Base-by-base conservation (phyloP, 2,888 invertebrate genomes). In the Drosophila kokeensis region DNA sequence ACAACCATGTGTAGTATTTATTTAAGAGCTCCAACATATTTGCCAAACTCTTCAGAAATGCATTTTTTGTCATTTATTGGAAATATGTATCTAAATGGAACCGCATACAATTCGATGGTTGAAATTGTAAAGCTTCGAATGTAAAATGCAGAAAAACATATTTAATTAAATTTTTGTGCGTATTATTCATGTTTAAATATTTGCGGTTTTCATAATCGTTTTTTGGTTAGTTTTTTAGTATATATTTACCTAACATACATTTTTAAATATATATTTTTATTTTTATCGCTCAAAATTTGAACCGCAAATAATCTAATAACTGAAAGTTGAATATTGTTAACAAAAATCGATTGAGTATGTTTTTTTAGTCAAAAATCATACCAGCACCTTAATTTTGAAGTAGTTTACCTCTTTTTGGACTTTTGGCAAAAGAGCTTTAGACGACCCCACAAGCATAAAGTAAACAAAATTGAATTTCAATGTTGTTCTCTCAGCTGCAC, bases 41-140 rank as follows among this genome's bases (percentile, higher is more conserved):
- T 90, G 81, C 89, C 66, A 86, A 86, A 81, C 74, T 74, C 87
- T 89, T 83, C 76, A 80, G 71, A 73, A 73, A 71, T 81, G 73
- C 60, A 79, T 76, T 82, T 79, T 62, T 72, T 49, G 53, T 55
- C 32, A 61, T 42, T 45, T 54, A 52, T 60, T 49, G 53, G 18
- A 69, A 48, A 65, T 45, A 32, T 52, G 30, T 3, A 24, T 42
- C 30, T 36, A 29, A 55, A 73, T 72, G 45, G 10, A 58, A 53
- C 24, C 27, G 49, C 53, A 63, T 54, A 45, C 45, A 79, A 50
- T 70, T 62, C 45, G 55, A 62, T 55, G 34, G 60, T 36, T 76
- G 52, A 65, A 79, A 70, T 60, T 62, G 54, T 50, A 30, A 58
- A 42, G n/a, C 29, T 29, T 40, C 13, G 34, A 63, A 45, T 45